phyloP scores from a whole-genome alignment of 1,140 invertebrate species.

The Babylonia areolata region DNA sequence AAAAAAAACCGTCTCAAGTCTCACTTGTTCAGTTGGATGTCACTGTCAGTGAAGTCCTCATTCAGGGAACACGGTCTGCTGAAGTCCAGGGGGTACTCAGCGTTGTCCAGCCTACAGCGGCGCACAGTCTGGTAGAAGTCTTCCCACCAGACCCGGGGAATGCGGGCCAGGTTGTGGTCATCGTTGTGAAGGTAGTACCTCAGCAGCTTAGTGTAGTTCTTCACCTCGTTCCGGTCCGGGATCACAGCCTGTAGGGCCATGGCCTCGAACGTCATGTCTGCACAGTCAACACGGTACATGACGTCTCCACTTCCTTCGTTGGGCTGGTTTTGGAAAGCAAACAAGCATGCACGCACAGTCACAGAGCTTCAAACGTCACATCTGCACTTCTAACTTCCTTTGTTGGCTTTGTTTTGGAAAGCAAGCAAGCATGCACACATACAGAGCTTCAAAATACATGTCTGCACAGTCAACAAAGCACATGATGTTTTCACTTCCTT shows the following conservation, averaged over 20 bases:
- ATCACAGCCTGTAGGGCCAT: constrained; percentile 9
- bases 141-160: constrained; percentile 76
- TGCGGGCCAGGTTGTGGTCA: constrained; percentile 60
- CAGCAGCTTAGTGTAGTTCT: constrained; percentile 62
- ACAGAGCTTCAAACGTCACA: not conserved
- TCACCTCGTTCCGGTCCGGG: constrained; percentile 76
- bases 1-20: too few species aligned
- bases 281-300: too few species aligned
- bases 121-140: constrained; percentile 76
- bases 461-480: too few species aligned
- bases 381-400: too few species aligned
- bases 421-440: too few species aligned
- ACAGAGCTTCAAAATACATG: too few species aligned
- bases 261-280: constrained; percentile 18
- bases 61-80: constrained; percentile 24
- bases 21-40: not conserved
- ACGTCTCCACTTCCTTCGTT: not conserved
- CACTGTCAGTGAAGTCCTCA: constrained; percentile 7
- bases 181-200: constrained; percentile 41
- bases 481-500: too few species aligned
- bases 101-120: constrained; percentile 64
- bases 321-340: not conserved
- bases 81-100: constrained; percentile 58
- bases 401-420: too few species aligned
- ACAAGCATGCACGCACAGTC: not conserved